Conservation (phyloP, 2,113 vertebrate genomes). For the Pholis gunnellus region DNA sequence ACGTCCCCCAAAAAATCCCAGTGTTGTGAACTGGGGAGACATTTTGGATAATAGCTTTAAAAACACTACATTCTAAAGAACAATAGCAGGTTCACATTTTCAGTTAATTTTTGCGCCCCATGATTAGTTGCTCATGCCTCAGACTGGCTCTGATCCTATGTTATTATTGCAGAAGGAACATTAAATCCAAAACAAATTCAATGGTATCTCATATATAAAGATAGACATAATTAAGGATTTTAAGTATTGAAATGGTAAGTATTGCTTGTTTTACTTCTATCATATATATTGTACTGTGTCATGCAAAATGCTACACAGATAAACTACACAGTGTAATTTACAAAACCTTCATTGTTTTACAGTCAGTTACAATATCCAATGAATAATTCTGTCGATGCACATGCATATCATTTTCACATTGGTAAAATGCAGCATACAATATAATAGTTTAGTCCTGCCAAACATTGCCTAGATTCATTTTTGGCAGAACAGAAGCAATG, state of each 20-base stretch:
- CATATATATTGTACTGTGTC: constrained; percentile 29
- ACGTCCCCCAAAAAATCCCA: background rate
- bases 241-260: constrained; percentile 33
- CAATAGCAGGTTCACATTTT: constrained; percentile 1
- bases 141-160: background rate
- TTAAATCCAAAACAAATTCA: constrained; percentile 28
- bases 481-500: constrained; percentile 50
- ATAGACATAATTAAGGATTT: constrained; percentile 28
- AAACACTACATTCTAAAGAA: background rate
- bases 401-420: constrained; percentile 65
- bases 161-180: constrained; percentile 36
- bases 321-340: constrained; percentile 16
- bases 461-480: background rate
- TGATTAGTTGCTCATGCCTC: constrained; percentile 31
- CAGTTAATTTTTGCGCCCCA: background rate
- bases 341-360: constrained; percentile 44
- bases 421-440: constrained; percentile 48
- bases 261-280: constrained; percentile 57
- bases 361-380: constrained; percentile 35
- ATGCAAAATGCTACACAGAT: constrained; percentile 61
- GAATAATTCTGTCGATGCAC: constrained; percentile 58
- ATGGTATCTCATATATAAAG: constrained; percentile 13
- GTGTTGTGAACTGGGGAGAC: background rate
- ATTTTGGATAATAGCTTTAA: background rate
- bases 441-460: background rate